Evolutionary conservation across 2,888 invertebrate species (phyloP).

Genomic region (Nymphalis c-album): DNA sequence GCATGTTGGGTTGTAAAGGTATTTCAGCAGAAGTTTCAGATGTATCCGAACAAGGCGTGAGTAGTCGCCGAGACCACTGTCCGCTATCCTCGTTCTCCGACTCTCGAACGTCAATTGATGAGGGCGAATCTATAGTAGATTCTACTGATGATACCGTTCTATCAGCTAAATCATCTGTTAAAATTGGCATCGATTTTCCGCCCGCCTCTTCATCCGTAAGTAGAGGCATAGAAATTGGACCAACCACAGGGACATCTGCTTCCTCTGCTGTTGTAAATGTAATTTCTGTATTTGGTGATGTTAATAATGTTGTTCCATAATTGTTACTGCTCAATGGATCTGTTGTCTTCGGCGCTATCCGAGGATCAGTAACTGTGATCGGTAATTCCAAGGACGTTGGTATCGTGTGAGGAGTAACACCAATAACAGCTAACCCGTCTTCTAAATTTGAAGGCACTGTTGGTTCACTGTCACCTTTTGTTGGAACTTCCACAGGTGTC

Average conservation of each 20-base stretch:
- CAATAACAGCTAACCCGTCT: constrained; percentile 81
- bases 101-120: constrained; percentile 56
- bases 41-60: constrained; percentile 65
- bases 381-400: constrained; percentile 88
- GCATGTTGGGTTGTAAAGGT: constrained; percentile 67
- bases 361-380: constrained; percentile 88
- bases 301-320: constrained; percentile 53
- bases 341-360: constrained; percentile 82
- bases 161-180: constrained; percentile 65
- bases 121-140: constrained; percentile 56
- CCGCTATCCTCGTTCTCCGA: constrained; percentile 56
- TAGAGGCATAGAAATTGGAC: constrained; percentile 82
- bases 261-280: constrained; percentile 60
- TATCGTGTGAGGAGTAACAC: constrained; percentile 80
- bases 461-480: constrained; percentile 66
- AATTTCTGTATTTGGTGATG: constrained; percentile 66
- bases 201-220: constrained; percentile 75
- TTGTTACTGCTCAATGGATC: constrained; percentile 62
- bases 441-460: constrained; percentile 69
- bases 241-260: constrained; percentile 54
- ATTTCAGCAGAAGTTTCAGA: constrained; percentile 70
- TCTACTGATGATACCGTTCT: constrained; percentile 58
- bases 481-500: constrained; percentile 89
- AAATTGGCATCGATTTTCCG: constrained; percentile 69
- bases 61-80: constrained; percentile 62